phyloP scores from a whole-genome alignment of 2,113 vertebrate genomes.

The Shinisaurus crocodilurus region DNA sequence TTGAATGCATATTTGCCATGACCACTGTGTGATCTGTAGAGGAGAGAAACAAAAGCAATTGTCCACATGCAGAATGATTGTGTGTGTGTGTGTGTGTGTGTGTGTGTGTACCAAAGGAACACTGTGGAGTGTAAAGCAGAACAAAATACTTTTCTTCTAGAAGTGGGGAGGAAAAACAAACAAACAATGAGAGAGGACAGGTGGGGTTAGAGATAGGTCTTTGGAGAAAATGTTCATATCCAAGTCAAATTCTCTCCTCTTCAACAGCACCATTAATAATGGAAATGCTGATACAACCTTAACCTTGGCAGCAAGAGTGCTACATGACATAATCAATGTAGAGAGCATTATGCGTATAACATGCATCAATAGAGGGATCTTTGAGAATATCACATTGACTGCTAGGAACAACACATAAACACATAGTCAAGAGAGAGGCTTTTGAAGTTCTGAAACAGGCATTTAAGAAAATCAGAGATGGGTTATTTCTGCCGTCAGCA shows the following conservation, averaged over 20 bases:
- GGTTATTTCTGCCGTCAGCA: background rate
- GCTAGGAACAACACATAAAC: conserved; percentile 25
- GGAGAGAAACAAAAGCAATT: background rate
- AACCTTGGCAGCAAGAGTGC: conserved; percentile 55
- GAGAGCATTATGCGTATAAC: conserved; percentile 47
- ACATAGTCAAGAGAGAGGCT: conserved; percentile 48
- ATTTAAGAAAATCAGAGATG: conserved; percentile 14
- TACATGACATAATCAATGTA: conserved; percentile 59
- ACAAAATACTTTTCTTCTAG: background rate
- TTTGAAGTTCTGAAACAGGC: conserved; percentile 26
- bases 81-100: background rate
- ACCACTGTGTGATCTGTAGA: background rate
- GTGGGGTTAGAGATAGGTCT: background rate
- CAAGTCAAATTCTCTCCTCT: conserved; percentile 64
- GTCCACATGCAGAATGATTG: background rate
- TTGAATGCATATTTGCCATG: background rate
- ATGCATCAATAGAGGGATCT: conserved; percentile 24
- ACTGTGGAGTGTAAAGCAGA: background rate
- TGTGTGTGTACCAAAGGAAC: background rate
- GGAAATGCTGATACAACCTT: conserved; percentile 68
- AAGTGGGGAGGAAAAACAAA: background rate
- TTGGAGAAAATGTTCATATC: conserved; percentile 62
- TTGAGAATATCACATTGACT: conserved; percentile 13
- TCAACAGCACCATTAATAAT: conserved; percentile 58
- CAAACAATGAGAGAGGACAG: conserved; percentile 5